Evolutionary conservation across 1,140 invertebrate species (phyloP), one percentile per base, ranked within the genome.

Genomic region (Nephila pilipes): DNA sequence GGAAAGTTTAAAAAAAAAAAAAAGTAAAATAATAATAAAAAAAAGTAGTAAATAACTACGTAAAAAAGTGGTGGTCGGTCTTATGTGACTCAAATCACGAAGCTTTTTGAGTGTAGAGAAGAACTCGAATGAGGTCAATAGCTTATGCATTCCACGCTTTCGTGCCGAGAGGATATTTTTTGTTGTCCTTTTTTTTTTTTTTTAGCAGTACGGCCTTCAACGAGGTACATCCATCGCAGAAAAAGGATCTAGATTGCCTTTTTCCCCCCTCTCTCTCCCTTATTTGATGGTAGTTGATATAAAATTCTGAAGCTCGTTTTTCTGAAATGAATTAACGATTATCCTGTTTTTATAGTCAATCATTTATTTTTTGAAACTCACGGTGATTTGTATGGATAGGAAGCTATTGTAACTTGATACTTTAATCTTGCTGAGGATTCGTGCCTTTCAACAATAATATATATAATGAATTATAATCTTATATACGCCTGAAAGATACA

Each of bases 71-170:
- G 81, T 25, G 16, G 46, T 18, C 32, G 16, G 46, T 18, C 58
- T 88, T 69, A 88, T 88, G 85, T 38, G 85, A n/a, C 85, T 63
- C 60, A 46, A 65, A 36, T 88, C 60, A 65, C 60, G 58, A 65
- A 65, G 12, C 36, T 88, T 88, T 88, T 88, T 88, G 85, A 88
- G 63, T n/a, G 57, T 32, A 63, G 29, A 18, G 38, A 65, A 46
- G 32, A 69, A 88, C 57, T 36, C 20, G 60, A 88, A 88, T 46
- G 58, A 38, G 85, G 85, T 88, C 85, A 88, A 88, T 88, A 88
- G 85, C 85, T 65, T 88, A 65, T 65, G 60, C 85, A 65, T 88
- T 88, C 85, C 85, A 88, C 63, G 85, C 60, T 65, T 87, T 87
- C 57, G 60, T 63, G 58, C 57, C 20, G 58, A 88, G 58, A 88